These are phyloP conservation scores for Embidobia sp. DNA, from an alignment of 2,888 invertebrate species.

Conservation along the genomic window DNA sequence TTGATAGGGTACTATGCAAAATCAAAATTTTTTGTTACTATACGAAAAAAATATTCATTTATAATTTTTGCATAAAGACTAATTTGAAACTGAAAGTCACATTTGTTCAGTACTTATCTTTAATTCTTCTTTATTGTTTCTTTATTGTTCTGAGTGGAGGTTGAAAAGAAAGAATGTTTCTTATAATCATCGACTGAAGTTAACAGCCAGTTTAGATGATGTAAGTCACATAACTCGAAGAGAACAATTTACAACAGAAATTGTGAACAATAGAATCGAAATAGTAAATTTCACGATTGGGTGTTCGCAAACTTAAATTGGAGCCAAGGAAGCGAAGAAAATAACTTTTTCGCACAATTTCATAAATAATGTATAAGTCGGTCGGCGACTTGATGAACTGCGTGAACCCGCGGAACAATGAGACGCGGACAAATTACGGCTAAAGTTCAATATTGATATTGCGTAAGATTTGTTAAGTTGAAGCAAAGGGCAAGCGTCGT, in stretches of 20 bases:
- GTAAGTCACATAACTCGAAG: neutral
- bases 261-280: slow-evolving; percentile 7
- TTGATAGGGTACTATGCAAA: no score
- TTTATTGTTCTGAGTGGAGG: no score
- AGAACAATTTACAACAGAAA: slow-evolving; percentile 5
- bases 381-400: slow-evolving; percentile 39
- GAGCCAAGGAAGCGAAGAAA: slow-evolving; percentile 1
- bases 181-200: neutral
- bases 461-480: slow-evolving; percentile 39
- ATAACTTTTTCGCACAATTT: slow-evolving; percentile 21
- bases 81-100: no score
- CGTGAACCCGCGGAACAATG: slow-evolving; percentile 38
- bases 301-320: slow-evolving; percentile 10
- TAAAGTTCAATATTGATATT: slow-evolving; percentile 48
- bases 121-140: no score
- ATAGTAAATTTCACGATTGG: slow-evolving; percentile 20
- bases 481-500: slow-evolving; percentile 2
- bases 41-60: no score
- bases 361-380: slow-evolving; percentile 46
- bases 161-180: no score
- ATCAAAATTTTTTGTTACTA: no score
- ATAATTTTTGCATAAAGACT: no score
- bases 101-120: no score
- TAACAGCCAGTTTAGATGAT: no score
- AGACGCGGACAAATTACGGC: slow-evolving; percentile 27